Percentiles rank a stretch among this genome's conserved stretches.
phyloP scores from a whole-genome alignment of 2,888 invertebrate genomes.

The Drosophila mimetica region DNA sequence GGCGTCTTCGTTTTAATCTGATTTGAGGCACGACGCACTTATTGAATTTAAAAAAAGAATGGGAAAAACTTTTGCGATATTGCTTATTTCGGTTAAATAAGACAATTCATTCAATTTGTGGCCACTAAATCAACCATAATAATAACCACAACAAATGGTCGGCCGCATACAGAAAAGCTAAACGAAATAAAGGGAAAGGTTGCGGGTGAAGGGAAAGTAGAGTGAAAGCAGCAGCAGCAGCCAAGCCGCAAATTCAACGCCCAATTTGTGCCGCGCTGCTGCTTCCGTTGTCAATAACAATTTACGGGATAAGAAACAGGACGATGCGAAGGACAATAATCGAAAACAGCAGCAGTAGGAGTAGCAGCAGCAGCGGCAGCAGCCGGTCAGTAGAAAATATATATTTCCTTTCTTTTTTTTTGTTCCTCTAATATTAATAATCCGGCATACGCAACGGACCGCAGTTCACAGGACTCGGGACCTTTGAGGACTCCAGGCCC shows the following conservation, averaged over 20 bases:
- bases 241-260: conserved; percentile 77
- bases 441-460: conserved; percentile 64
- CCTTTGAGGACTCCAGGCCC: conserved; percentile 27
- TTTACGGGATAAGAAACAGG: conserved; percentile 61
- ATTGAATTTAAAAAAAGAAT: conserved; percentile 67
- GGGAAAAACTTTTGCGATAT: conserved; percentile 52
- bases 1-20: conserved; percentile 58
- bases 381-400: conserved; percentile 79
- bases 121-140: conserved; percentile 80
- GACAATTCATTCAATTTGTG: conserved; percentile 80
- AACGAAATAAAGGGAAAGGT: conserved; percentile 9
- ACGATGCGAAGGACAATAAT: conserved; percentile 69
- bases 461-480: conserved; percentile 1
- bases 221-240: conserved; percentile 29
- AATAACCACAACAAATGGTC: conserved; percentile 77
- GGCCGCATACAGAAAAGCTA: conserved; percentile 35
- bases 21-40: conserved; percentile 71
- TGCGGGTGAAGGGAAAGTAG: conserved; percentile 12
- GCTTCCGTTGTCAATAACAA: conserved; percentile 81
- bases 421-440: conserved; percentile 75
- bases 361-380: conserved; percentile 66
- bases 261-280: conserved; percentile 78
- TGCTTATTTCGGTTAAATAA: conserved; percentile 76
- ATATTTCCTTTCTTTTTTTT: conserved; percentile 54
- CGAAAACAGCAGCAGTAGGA: conserved; percentile 73